Conservation (phyloP, 1,140 invertebrate genomes). For the Conus ventricosus region DNA sequence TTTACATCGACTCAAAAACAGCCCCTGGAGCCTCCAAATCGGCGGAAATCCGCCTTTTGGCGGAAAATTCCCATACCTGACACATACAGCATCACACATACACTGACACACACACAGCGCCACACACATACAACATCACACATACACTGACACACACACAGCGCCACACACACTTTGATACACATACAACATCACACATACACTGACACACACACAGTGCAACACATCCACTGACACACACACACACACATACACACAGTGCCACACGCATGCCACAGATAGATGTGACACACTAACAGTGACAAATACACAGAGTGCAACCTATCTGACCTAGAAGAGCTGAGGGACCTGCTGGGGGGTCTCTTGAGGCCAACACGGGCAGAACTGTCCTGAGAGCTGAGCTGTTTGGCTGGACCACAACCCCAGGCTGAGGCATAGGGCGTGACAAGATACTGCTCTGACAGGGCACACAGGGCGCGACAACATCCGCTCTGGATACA, state of each 20-base stretch:
- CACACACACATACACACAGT: not conserved
- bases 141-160: too few species aligned
- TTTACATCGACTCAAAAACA: too few species aligned
- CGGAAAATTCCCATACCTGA: too few species aligned
- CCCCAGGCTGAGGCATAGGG: conserved; percentile 75
- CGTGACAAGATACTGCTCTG: conserved; percentile 73
- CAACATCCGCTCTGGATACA: conserved; percentile 75
- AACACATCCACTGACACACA: not conserved
- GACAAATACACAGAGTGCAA: not conserved
- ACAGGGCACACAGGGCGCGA: conserved; percentile 74
- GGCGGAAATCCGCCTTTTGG: too few species aligned
- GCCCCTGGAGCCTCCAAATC: too few species aligned
- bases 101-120: too few species aligned
- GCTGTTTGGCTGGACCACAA: conserved; percentile 68
- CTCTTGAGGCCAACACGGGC: conserved; percentile 47
- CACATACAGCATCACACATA: not conserved
- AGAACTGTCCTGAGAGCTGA: conserved; percentile 53
- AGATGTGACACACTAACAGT: not conserved
- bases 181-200: too few species aligned
- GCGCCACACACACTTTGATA: too few species aligned
- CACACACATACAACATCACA: too few species aligned
- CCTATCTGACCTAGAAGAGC: conserved; percentile 61
- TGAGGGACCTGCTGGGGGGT: conserved; percentile 64
- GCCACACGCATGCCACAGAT: not conserved
- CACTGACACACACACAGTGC: too few species aligned